phyloP scores from a whole-genome alignment of 2,113 vertebrate genomes.

The Cranoglanis bouderius region DNA sequence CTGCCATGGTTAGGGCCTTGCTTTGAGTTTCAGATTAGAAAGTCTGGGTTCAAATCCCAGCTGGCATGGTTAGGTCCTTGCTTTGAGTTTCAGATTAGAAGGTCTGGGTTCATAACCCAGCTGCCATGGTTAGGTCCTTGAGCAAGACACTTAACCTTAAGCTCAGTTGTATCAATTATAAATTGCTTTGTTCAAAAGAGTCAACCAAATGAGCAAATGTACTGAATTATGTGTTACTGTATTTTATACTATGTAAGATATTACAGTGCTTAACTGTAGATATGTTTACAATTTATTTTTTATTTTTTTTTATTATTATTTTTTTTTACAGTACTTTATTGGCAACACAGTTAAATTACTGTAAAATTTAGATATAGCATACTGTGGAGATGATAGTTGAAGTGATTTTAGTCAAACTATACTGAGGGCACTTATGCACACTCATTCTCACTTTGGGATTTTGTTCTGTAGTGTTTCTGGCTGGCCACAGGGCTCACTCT shows the following conservation, averaged over 20 bases:
- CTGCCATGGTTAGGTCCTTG: background rate
- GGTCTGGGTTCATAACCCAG: background rate
- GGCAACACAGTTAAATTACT: background rate
- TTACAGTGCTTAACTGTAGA: background rate
- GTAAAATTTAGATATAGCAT: background rate
- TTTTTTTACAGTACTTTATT: no score
- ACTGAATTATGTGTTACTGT: background rate
- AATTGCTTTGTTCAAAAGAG: background rate
- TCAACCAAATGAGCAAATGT: background rate
- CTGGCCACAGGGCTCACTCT: conserved; percentile 30
- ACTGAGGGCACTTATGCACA: conserved; percentile 12
- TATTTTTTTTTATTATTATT: background rate
- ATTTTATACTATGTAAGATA: background rate
- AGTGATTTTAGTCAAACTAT: conserved; percentile 14
- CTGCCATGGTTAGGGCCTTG: background rate
- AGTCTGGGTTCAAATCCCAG: background rate
- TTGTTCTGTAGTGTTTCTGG: conserved; percentile 3
- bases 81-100: background rate
- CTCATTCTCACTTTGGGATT: background rate
- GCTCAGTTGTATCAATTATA: background rate
- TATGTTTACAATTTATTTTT: background rate
- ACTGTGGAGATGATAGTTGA: background rate
- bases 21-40: background rate
- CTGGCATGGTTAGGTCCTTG: background rate
- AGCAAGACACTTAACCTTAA: background rate